Conservation (phyloP, 2,888 invertebrate species). For the Fragum fragum region DNA sequence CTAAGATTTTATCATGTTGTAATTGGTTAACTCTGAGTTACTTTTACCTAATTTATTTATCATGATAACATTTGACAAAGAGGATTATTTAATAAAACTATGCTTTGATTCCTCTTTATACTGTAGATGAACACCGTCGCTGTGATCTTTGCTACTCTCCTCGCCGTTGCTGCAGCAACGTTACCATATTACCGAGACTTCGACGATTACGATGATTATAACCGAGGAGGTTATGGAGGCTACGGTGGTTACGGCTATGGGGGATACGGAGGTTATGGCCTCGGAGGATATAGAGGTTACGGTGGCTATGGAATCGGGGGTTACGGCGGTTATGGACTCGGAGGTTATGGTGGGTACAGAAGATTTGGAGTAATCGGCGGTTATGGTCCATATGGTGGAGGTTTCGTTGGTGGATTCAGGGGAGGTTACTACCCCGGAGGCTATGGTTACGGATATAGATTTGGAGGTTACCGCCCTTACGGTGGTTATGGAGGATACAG, state of each 20-base stretch:
- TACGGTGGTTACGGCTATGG: neutral
- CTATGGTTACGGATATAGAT: neutral
- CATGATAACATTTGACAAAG: too few relatives aligned
- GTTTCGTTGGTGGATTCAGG: neutral
- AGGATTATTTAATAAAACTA: too few relatives aligned
- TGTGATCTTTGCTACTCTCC: too few relatives aligned
- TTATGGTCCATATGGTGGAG: conserved; percentile 1
- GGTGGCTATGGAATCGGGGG: conserved; percentile 1
- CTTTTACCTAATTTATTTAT: too few relatives aligned
- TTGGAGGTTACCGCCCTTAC: neutral
- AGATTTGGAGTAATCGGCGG: neutral
- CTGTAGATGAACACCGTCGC: too few relatives aligned
- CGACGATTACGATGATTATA: neutral
- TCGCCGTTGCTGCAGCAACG: too few relatives aligned
- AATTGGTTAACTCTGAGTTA: too few relatives aligned
- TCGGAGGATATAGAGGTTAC: conserved; percentile 4
- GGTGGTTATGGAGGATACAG: neutral
- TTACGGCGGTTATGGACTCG: conserved; percentile 4
- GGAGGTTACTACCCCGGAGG: neutral
- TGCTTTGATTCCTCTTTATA: too few relatives aligned
- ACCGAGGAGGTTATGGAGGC: neutral
- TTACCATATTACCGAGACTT: too few relatives aligned
- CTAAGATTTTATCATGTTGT: too few relatives aligned
- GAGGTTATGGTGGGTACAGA: conserved; percentile 17
- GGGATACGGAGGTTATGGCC: neutral